Evolutionary conservation across 2,113 vertebrate genomes (phyloP), one percentile per base, ranked within the genome.

Genomic region (Mobula hypostoma): DNA sequence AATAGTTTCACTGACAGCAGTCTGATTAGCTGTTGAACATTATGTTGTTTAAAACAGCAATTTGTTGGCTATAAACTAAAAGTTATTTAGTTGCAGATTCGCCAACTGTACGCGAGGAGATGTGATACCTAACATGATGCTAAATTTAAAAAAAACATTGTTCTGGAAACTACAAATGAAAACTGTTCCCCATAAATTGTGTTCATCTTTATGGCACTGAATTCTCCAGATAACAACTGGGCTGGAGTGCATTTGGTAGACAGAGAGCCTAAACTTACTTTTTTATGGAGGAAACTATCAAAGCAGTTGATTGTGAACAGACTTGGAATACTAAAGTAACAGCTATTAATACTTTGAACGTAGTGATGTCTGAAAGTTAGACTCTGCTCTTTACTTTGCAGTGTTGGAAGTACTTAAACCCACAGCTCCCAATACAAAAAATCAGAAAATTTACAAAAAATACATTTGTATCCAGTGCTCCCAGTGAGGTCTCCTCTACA

Each of bases 21-120:
- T n/a, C 83, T 88, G 58, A 88, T 88, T 88, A 88, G 61, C 83
- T 5, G 58, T n/a, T 63, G 12, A 56, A 88, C 83, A 88, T 88
- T 63, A 88, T 61, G 56, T n/a, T 88, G 27, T 88, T 88, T 88
- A 88, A 48, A 88, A 88, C 83, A 29, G 48, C 83, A 87, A 87
- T 87, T 21, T 24, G 24, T 61, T 87, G 56, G 24, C 83, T 5
- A n/a, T 88, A 58, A 88, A 88, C 83, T 88, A 1, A n/a, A 61
- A 88, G 83, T 83, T 83, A 80, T 80, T 80, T 80, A 40, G 78
- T 36, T 40, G 78, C 78, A 80, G 19, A 15, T 29, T 88, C 83
- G n/a, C 83, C 61, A 15, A 15, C 56, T 63, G 27, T 58, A 88
- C 27, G 29, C 83, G n/a, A 24, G n/a, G 61, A 63, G 83, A n/a